Conservation (phyloP, 1,140 invertebrate genomes). For the Bicyclus anynana region DNA sequence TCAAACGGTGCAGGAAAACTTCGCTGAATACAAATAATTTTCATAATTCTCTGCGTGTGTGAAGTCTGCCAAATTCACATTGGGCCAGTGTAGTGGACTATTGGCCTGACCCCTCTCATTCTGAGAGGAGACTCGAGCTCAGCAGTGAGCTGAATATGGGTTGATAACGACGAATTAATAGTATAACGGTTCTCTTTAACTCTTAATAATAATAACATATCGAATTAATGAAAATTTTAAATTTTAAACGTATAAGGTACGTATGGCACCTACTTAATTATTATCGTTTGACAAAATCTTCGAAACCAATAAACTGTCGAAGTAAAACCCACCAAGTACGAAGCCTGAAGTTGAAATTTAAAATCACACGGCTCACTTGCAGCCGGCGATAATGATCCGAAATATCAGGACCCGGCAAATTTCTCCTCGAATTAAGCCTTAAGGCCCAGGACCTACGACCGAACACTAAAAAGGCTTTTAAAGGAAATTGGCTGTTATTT, state of each 20-base stretch:
- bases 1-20: no score
- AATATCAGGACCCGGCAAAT: conserved; percentile 26
- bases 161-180: no score
- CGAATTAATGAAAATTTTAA: background rate
- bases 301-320: conserved; percentile 17
- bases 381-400: conserved; percentile 32
- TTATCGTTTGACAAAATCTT: background rate
- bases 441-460: conserved; percentile 26
- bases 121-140: no score
- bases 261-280: background rate
- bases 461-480: conserved; percentile 25
- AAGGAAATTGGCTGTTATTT: conserved; percentile 28
- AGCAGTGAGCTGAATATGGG: no score
- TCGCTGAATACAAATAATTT: no score
- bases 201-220: background rate
- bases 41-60: no score
- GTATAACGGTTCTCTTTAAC: background rate
- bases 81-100: no score
- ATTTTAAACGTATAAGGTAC: background rate
- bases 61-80: no score
- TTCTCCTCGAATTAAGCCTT: conserved; percentile 29
- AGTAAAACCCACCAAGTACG: conserved; percentile 5
- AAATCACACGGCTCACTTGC: conserved; percentile 31
- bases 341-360: conserved; percentile 20
- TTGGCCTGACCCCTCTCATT: no score